phyloP scores from a whole-genome alignment of 2,797 vertebrate genomes.

The Orestias chungarensis region DNA sequence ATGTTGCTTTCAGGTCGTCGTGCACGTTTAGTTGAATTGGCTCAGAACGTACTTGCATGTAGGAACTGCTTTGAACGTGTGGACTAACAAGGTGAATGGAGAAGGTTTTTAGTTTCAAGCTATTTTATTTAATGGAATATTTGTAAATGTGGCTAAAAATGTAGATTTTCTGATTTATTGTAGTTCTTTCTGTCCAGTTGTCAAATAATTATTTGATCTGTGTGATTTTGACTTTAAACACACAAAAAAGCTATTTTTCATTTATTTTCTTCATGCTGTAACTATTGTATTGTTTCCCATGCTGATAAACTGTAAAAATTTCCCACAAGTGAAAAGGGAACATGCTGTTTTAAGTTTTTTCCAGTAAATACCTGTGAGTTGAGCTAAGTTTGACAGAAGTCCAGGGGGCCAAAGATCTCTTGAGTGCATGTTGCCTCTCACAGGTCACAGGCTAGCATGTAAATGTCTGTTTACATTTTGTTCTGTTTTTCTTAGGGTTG shows the following conservation, averaged over 20 bases:
- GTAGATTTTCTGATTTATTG: too few relatives aligned
- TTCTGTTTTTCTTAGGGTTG: constrained; percentile 81
- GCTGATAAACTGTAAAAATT: background rate
- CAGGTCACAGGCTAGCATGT: background rate
- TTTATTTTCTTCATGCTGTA: too few relatives aligned
- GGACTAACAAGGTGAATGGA: background rate
- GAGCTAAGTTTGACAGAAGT: background rate
- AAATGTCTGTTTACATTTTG: background rate
- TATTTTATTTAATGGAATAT: background rate
- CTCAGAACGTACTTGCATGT: background rate
- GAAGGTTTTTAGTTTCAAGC: background rate
- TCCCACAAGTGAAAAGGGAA: background rate
- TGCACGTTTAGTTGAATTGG: background rate
- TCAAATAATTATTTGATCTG: too few relatives aligned
- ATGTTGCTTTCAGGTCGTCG: too few relatives aligned
- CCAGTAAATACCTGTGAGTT: background rate
- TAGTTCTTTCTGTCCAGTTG: too few relatives aligned
- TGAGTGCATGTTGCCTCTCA: background rate
- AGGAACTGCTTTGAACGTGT: background rate
- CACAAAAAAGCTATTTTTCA: too few relatives aligned
- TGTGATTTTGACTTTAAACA: too few relatives aligned
- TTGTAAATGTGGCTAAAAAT: background rate
- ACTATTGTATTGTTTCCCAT: too few relatives aligned
- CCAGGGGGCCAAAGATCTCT: background rate
- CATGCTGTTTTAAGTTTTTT: background rate